Conservation (phyloP, 2,113 vertebrate genomes). For the Telmatochromis sp. region DNA sequence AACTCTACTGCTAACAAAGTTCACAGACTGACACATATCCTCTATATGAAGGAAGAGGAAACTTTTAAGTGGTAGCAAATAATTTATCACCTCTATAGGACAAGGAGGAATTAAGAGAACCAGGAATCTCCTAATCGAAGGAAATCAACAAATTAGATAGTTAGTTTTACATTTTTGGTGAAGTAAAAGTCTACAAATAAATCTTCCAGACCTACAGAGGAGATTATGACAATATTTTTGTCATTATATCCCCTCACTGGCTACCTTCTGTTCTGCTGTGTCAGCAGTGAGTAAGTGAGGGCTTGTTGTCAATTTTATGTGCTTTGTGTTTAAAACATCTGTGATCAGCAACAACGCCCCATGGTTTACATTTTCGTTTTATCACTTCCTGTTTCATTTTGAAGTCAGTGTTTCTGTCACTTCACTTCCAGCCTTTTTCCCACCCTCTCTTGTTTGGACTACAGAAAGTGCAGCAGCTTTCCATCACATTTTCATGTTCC, state of each 20-base stretch:
- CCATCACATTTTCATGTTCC: neutral
- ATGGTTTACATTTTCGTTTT: neutral
- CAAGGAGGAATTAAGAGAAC: neutral
- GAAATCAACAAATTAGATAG: neutral
- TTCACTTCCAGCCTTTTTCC: neutral
- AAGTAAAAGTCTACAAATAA: neutral
- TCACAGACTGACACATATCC: slow-evolving; percentile 26
- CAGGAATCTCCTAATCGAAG: neutral
- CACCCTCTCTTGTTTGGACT: neutral
- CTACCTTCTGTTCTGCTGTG: neutral
- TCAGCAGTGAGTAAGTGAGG: neutral
- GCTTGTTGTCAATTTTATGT: neutral
- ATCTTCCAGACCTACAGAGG: neutral
- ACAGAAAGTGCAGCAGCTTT: neutral
- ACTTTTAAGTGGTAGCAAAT: neutral
- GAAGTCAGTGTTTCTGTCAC: neutral
- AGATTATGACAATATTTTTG: neutral
- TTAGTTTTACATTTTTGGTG: neutral
- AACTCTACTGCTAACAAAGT: neutral
- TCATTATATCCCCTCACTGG: neutral
- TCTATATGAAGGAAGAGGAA: slow-evolving; percentile 31
- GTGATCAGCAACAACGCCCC: neutral
- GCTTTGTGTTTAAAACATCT: neutral
- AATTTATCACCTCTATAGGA: slow-evolving; percentile 2
- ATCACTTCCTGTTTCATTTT: neutral